phyloP scores from a whole-genome alignment of 53 echinoderm and acorn worm genomes.

The Temnopleurus reevesii region DNA sequence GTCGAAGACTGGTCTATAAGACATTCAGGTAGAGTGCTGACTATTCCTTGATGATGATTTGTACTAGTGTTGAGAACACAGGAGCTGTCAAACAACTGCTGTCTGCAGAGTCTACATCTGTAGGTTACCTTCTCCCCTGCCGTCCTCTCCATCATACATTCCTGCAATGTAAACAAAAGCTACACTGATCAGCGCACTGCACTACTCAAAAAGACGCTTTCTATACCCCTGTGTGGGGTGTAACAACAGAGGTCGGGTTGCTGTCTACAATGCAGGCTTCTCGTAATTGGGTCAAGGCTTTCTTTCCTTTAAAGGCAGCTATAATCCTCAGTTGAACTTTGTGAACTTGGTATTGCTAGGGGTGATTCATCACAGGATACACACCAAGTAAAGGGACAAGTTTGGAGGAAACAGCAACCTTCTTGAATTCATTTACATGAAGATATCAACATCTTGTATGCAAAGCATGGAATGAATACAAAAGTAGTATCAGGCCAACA shows the following conservation, averaged over 20 bases:
- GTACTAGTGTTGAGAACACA: constrained; percentile 41
- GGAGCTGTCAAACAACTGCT: constrained; percentile 47
- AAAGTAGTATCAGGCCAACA: no score
- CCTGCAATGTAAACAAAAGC: constrained; percentile 21
- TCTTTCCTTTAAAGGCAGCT: background rate
- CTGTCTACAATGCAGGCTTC: constrained; percentile 3
- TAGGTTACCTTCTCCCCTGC: constrained; percentile 27
- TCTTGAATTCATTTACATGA: no score
- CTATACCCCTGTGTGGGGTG: background rate
- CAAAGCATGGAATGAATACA: no score
- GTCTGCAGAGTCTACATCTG: constrained; percentile 43
- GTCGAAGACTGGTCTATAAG: background rate
- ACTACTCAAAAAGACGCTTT: background rate
- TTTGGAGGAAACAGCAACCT: constrained; percentile 16
- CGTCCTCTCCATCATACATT: constrained; percentile 15
- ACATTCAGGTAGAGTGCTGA: background rate
- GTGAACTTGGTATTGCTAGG: constrained; percentile 21
- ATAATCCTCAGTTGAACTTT: constrained; percentile 1
- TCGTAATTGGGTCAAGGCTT: constrained; percentile 13
- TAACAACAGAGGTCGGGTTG: constrained; percentile 5
- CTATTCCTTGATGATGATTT: background rate
- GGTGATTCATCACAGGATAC: constrained; percentile 22
- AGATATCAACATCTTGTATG: no score
- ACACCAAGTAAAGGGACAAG: background rate
- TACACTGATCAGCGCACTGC: background rate